A percentile compares a stretch with the other conserved stretches of the same genome.
These are phyloP conservation scores for Aphelocoma coerulescens DNA, from an alignment of 2,113 vertebrate genomes.

Conservation along the genomic window DNA sequence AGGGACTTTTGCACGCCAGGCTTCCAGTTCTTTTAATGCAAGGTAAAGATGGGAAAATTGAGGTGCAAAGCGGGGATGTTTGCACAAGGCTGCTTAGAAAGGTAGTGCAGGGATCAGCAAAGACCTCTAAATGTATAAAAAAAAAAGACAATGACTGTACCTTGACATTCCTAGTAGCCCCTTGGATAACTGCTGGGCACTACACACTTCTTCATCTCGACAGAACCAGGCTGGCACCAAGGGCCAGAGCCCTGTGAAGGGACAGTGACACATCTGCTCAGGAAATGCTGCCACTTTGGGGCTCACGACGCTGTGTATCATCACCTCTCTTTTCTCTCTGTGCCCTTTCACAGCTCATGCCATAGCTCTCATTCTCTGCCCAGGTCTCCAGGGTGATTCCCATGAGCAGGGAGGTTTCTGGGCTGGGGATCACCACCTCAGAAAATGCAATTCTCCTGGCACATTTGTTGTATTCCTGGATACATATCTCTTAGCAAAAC, in stretches of 20 bases:
- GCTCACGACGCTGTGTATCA: rapidly evolving
- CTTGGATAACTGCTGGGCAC: not conserved
- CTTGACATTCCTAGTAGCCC: not conserved
- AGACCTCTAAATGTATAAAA: not conserved
- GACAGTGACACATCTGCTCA: rapidly evolving
- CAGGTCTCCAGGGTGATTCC: not conserved
- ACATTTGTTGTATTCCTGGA: not conserved
- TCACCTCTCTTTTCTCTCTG: not conserved
- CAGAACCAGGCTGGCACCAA: not conserved
- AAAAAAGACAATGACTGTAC: not conserved
- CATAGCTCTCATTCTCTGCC: not conserved
- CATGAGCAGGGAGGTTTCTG: not conserved
- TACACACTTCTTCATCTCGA: rapidly evolving
- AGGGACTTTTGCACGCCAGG: not conserved
- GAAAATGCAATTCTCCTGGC: not conserved
- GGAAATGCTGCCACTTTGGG: rapidly evolving
- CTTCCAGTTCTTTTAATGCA: not conserved
- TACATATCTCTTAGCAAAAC: conserved; percentile 16
- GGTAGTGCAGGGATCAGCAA: not conserved
- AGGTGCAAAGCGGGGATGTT: not conserved
- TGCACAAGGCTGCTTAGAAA: not conserved
- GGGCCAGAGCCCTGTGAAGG: not conserved
- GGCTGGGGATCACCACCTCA: not conserved
- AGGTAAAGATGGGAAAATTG: not conserved
- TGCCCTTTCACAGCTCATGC: not conserved